A percentile compares a stretch with the other conserved stretches of the same genome.
Evolutionary conservation across 2,888 invertebrate genomes (phyloP).

Genomic region (Bugula neritina): DNA sequence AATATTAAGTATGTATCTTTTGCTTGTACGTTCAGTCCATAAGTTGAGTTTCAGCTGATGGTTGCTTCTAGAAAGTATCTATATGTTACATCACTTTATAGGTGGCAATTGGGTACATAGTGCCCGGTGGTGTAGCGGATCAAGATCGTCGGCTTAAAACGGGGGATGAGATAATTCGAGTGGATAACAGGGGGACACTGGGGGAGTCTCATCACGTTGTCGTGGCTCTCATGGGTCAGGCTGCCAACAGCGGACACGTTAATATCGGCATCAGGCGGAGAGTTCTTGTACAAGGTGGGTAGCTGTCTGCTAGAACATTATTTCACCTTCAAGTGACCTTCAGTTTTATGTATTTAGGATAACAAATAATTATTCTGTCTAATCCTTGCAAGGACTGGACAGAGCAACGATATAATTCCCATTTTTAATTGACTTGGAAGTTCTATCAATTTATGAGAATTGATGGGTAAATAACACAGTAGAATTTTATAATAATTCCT

Average conservation of each 20-base stretch:
- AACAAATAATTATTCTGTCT: too few relatives aligned
- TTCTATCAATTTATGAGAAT: too few relatives aligned
- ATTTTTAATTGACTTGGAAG: too few relatives aligned
- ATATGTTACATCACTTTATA: conserved; percentile 39
- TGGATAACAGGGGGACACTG: conserved; percentile 77
- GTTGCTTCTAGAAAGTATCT: neutral
- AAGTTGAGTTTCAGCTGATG: neutral
- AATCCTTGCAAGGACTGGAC: too few relatives aligned
- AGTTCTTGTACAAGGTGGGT: conserved; percentile 28
- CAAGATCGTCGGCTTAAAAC: conserved; percentile 81
- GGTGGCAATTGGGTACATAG: conserved; percentile 92
- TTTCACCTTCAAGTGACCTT: too few relatives aligned
- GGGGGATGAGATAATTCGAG: conserved; percentile 88
- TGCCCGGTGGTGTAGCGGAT: conserved; percentile 89
- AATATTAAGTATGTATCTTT: too few relatives aligned
- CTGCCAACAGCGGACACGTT: conserved; percentile 80
- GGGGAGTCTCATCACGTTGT: conserved; percentile 88
- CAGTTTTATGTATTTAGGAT: too few relatives aligned
- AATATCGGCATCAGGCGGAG: conserved; percentile 69
- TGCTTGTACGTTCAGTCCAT: neutral
- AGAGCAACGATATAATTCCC: too few relatives aligned
- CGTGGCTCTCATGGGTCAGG: conserved; percentile 82
- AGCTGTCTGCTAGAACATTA: too few relatives aligned
- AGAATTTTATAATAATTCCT: too few relatives aligned
- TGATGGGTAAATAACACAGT: too few relatives aligned